Conservation (phyloP, 2,888 invertebrate genomes). For the Lithosia quadra region DNA sequence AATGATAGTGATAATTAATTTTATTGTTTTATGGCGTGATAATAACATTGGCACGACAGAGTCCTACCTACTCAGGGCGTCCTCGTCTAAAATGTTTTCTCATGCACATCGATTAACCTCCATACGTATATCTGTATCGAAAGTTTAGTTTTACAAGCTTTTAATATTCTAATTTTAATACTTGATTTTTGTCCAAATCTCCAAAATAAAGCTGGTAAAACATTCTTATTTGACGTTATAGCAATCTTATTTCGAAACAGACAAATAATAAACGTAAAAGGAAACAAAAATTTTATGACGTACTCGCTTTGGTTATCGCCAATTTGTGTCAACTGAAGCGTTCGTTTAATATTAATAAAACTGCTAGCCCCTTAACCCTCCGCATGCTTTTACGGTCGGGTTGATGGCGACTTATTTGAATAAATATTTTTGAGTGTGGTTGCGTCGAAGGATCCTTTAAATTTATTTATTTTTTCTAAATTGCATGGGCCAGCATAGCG, state of each 20-base stretch:
- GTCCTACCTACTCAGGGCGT: constrained; percentile 50
- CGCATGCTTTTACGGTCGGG: constrained; percentile 82
- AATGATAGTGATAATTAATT: constrained; percentile 47
- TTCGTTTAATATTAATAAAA: constrained; percentile 86
- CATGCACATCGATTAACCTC: constrained; percentile 69
- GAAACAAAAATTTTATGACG: constrained; percentile 75
- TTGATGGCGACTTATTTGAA: constrained; percentile 86
- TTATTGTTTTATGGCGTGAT: constrained; percentile 71
- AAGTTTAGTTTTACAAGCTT: constrained; percentile 16
- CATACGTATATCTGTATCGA: constrained; percentile 15
- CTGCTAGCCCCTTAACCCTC: constrained; percentile 81
- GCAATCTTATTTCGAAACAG: constrained; percentile 64
- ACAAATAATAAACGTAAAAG: constrained; percentile 68
- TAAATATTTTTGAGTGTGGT: constrained; percentile 81
- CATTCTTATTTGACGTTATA: constrained; percentile 21
- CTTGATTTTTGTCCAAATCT: constrained; percentile 1
- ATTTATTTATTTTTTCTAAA: constrained; percentile 75
- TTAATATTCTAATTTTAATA: background rate
- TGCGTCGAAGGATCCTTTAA: constrained; percentile 67
- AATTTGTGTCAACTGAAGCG: constrained; percentile 85
- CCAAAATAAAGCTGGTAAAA: constrained; percentile 21
- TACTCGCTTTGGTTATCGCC: constrained; percentile 82
- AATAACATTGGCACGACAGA: constrained; percentile 70
- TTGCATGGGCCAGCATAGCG: constrained; percentile 50
- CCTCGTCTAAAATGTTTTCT: constrained; percentile 69